Base-by-base conservation (phyloP, 2,888 invertebrate genomes). In the Elmis aenea region DNA sequence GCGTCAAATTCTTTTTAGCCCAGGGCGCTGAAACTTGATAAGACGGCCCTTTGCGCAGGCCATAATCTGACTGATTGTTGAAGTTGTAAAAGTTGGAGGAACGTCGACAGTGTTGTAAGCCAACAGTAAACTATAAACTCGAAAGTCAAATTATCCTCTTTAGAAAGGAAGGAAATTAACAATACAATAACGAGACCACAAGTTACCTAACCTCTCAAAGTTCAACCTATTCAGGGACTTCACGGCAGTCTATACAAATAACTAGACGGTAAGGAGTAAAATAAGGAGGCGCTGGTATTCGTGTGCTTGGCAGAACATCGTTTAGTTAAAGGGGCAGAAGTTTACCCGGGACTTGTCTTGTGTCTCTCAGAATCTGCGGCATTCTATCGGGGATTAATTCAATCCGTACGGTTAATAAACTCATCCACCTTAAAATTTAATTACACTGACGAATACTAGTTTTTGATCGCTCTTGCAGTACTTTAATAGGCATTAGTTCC, bases 161-260 rank as follows among this genome's bases (percentile, higher is more conserved):
- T 36, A 44, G 44, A 40, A 42, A 33, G 36, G 40, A 41, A 46
- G 42, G 41, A 42, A 45, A 38, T 41, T 40, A 44, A 38, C 52
- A 50, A 50, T 43, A 51, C 51, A 46, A 48, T 52, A 48, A 50
- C 46, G 44, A 48, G 45, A 46, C 48, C 49, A 38, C 51, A 50
- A 49, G 44, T 48, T 48, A 44, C 47, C 46, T 48, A 47, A 46
- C 48, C 49, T 47, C 42, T 45, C 44, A 39, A 51, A 49, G 47
- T 49, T 44, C 40, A 39, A 46, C 42, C 42, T 46, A 47, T 51
- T 51, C 37, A 45, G 40, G 45, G 39, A 37, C 37, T 40, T 30
- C 34, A 46, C 33, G 33, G 38, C 37, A 39, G 47, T 45, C 40
- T 42, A 48, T 47, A 49, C 43, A 52, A 53, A 52, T 50, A 52